Percentiles rank a stretch among this genome's conserved stretches.
These are phyloP conservation scores for Caenorhabditis parvicauda DNA, from an alignment of 2,888 invertebrate species.

Conservation along the genomic window DNA sequence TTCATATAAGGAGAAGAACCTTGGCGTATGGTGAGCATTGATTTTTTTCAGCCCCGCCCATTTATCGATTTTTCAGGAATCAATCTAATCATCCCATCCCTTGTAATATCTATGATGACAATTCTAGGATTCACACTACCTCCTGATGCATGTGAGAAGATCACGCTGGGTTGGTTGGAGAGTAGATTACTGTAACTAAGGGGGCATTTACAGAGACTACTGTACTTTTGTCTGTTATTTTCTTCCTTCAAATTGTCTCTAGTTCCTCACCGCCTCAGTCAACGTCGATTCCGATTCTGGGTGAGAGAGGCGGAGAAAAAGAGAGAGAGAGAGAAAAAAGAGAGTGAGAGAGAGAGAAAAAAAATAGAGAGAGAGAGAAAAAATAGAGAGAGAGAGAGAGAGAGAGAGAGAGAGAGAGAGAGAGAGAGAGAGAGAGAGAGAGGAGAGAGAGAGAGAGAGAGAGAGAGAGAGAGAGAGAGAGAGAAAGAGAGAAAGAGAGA, in stretches of 20 bases:
- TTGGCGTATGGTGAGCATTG: constrained; percentile 28
- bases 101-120: constrained; percentile 48
- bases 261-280: constrained; percentile 44
- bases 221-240: constrained; percentile 44
- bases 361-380: no score
- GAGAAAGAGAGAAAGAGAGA: no score
- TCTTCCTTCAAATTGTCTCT: constrained; percentile 49
- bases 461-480: no score
- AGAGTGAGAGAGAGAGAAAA: no score
- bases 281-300: constrained; percentile 38
- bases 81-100: constrained; percentile 43
- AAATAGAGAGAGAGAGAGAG: no score
- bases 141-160: constrained; percentile 45
- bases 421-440: no score
- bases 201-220: constrained; percentile 33
- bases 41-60: no score
- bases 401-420: no score
- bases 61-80: constrained; percentile 27
- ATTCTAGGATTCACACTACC: constrained; percentile 46
- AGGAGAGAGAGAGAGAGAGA: no score
- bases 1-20: constrained; percentile 39
- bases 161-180: constrained; percentile 27
- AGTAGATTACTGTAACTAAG: not conserved
- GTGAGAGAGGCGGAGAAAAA: no score
- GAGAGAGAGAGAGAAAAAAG: no score